Evolutionary conservation across 2,113 vertebrate genomes (phyloP).

Genomic region (Xiphophorus couchianus): DNA sequence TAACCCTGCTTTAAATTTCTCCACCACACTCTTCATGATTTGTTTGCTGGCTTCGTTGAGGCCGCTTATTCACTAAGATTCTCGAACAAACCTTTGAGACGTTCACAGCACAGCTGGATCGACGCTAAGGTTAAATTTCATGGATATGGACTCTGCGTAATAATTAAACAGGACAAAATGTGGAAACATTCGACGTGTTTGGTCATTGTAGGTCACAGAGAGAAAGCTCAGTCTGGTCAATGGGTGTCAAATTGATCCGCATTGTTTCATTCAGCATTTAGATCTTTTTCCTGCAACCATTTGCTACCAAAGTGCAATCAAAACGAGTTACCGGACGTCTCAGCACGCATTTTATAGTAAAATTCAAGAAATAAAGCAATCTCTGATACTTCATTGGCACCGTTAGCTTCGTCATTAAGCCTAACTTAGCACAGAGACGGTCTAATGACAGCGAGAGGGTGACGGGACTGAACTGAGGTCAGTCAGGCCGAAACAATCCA

Average conservation of each 20-base stretch:
- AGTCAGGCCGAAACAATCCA: not conserved
- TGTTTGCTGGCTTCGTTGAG: too few species aligned
- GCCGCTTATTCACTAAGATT: too few species aligned
- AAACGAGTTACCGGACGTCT: not conserved
- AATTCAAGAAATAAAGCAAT: not conserved
- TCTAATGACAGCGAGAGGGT: not conserved
- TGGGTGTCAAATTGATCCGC: too few species aligned
- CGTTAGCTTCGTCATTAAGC: not conserved
- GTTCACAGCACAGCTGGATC: not conserved
- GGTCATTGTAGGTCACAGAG: not conserved
- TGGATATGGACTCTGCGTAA: not conserved
- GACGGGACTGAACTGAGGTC: not conserved
- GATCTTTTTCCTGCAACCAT: too few species aligned
- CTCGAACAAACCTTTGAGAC: not conserved
- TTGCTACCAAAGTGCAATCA: not conserved
- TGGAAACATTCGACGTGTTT: not conserved
- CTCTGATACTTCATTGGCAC: not conserved
- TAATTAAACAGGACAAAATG: not conserved
- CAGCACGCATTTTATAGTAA: not conserved
- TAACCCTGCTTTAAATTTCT: too few species aligned
- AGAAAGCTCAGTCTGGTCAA: too few species aligned
- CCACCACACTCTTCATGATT: too few species aligned
- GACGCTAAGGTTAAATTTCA: not conserved
- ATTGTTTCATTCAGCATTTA: too few species aligned
- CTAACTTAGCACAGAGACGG: not conserved